These are phyloP conservation scores for Amphimedon queenslandica DNA, from an alignment of 37 sponge, comb jelly and placozoan species.

Conservation along the genomic window DNA sequence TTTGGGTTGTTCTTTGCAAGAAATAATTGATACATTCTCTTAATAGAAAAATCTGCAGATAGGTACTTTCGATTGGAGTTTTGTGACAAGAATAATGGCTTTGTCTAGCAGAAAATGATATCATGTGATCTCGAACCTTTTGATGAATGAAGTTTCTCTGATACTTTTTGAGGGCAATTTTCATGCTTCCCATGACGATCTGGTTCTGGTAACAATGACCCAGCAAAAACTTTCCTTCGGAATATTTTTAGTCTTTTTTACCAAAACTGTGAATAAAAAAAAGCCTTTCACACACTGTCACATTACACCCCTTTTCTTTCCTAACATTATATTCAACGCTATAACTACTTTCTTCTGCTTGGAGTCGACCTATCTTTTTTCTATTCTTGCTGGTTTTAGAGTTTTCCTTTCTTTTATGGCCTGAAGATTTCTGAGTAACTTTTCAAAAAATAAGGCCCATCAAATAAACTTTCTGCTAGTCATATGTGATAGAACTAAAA, in stretches of 20 bases:
- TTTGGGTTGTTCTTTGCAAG: conserved; percentile 12
- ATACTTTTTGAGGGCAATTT: conserved; percentile 10
- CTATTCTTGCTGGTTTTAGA: too few relatives aligned
- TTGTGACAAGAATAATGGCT: conserved; percentile 31
- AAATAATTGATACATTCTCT: conserved; percentile 16
- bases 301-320: conserved; percentile 28
- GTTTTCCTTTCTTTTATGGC: conserved; percentile 36
- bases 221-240: conserved; percentile 18
- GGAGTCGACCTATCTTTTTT: conserved; percentile 30
- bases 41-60: conserved; percentile 28
- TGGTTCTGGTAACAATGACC: conserved; percentile 12
- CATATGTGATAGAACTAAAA: conserved; percentile 30
- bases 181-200: conserved; percentile 38
- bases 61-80: conserved; percentile 21
- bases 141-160: not conserved
- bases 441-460: conserved; percentile 23
- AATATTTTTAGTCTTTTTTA: conserved; percentile 27
- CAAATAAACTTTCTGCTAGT: conserved; percentile 45
- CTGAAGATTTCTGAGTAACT: conserved; percentile 31
- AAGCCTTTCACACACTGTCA: conserved; percentile 44
- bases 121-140: conserved; percentile 17
- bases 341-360: conserved; percentile 41
- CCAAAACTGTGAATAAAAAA: conserved; percentile 43
- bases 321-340: conserved; percentile 32
- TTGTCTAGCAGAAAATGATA: conserved; percentile 12